Evolutionary conservation across 1,140 invertebrate genomes (phyloP).

Genomic region (Episyrphus balteatus): DNA sequence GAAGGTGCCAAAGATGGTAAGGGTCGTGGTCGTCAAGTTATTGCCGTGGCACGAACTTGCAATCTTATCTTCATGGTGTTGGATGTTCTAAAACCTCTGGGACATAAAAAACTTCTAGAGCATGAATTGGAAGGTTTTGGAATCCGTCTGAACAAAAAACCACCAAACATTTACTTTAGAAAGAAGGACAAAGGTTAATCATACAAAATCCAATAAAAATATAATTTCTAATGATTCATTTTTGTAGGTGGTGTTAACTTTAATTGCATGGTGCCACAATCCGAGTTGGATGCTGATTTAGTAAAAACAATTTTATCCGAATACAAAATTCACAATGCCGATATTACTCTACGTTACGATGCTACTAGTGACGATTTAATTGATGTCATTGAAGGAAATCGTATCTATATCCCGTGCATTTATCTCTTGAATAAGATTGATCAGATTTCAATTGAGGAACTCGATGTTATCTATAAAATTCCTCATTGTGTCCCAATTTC

Average conservation of each 20-base stretch:
- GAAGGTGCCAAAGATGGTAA: conserved; percentile 98
- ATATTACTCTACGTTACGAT: conserved; percentile 88
- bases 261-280: conserved; percentile 79
- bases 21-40: conserved; percentile 85
- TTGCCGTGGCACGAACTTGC: conserved; percentile 96
- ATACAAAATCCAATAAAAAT: too few species aligned
- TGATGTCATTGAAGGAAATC: conserved; percentile 97
- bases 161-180: conserved; percentile 92
- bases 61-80: conserved; percentile 97
- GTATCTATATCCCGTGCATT: conserved; percentile 96
- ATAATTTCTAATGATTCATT: background rate
- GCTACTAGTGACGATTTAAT: conserved; percentile 96
- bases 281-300: conserved; percentile 88
- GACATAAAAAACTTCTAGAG: conserved; percentile 92
- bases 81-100: conserved; percentile 93
- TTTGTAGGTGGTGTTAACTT: conserved; percentile 60
- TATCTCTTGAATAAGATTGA: conserved; percentile 99
- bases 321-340: conserved; percentile 98
- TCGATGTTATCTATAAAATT: conserved; percentile 98
- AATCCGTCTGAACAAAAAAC: conserved; percentile 89
- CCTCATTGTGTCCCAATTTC: conserved; percentile 99
- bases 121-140: conserved; percentile 99
- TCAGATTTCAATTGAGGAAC: conserved; percentile 90
- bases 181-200: conserved; percentile 83
- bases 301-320: conserved; percentile 95